Conservation (phyloP, 2,888 invertebrate genomes). For the Brachyptera putata region DNA sequence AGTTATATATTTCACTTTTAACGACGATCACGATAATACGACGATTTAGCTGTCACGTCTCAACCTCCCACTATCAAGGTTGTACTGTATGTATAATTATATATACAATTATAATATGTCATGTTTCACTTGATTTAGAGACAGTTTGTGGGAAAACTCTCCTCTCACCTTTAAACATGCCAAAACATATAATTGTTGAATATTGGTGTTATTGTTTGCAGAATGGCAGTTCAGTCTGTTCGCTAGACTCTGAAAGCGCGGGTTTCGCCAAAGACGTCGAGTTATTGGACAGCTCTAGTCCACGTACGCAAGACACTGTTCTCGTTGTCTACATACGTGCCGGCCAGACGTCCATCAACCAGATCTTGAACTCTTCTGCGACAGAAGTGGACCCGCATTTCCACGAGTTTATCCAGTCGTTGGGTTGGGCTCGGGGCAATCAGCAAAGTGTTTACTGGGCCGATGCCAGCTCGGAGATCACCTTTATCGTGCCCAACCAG, state of each 20-base stretch:
- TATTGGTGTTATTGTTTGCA: too few relatives aligned
- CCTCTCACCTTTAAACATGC: too few relatives aligned
- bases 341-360: constrained; percentile 59
- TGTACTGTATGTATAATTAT: too few relatives aligned
- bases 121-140: too few relatives aligned
- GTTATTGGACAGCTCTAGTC: constrained; percentile 78
- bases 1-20: too few relatives aligned
- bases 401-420: constrained; percentile 57
- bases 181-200: too few relatives aligned
- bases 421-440: constrained; percentile 80
- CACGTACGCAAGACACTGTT: constrained; percentile 84
- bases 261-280: constrained; percentile 79
- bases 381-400: constrained; percentile 51
- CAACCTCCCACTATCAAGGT: too few relatives aligned
- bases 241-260: constrained; percentile 63
- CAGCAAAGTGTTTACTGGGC: constrained; percentile 74
- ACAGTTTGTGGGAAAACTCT: too few relatives aligned
- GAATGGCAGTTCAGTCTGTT: constrained; percentile 40
- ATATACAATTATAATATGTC: too few relatives aligned
- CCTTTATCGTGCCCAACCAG: constrained; percentile 81
- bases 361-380: constrained; percentile 42
- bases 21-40: too few relatives aligned
- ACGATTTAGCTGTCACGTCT: too few relatives aligned
- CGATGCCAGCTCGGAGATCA: constrained; percentile 89
- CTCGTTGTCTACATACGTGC: constrained; percentile 91